A percentile compares a stretch with the other conserved stretches of the same genome.
Evolutionary conservation across 2,113 vertebrate species (phyloP).

Genomic region (Petrocephalus microphthalmus): DNA sequence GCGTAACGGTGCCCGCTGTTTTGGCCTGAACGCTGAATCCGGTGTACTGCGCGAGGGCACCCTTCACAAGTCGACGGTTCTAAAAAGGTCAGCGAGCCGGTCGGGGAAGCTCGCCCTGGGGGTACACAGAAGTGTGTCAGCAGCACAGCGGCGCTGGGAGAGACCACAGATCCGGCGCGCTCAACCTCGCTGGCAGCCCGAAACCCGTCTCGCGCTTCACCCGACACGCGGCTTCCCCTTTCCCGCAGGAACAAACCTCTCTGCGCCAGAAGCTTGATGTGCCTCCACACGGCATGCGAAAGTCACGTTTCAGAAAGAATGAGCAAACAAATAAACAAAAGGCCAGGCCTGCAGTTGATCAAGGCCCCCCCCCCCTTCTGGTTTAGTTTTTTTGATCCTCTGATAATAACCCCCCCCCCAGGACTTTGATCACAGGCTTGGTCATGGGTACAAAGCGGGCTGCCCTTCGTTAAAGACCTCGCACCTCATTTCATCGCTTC

Average conservation of each 20-base stretch:
- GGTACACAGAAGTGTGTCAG: neutral
- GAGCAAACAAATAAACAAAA: neutral
- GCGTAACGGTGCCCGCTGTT: constrained; percentile 1
- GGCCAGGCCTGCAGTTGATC: neutral
- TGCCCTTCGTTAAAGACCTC: neutral
- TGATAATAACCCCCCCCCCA: neutral
- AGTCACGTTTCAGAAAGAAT: neutral
- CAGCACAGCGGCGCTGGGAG: neutral
- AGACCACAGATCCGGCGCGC: neutral
- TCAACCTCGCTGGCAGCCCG: neutral
- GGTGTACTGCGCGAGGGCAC: neutral
- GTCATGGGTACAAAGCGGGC: neutral
- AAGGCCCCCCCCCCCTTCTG: neutral
- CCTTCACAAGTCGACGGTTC: neutral
- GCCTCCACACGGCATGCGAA: neutral
- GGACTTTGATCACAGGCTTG: neutral
- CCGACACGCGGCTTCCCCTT: neutral
- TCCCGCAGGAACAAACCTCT: neutral
- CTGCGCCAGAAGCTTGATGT: neutral
- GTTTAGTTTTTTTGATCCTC: neutral
- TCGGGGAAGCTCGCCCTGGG: neutral
- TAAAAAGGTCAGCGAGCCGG: neutral
- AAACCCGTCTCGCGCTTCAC: neutral
- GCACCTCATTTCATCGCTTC: neutral
- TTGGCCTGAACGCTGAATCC: neutral